Evolutionary conservation across 2,113 vertebrate genomes (phyloP).

Genomic region (Ursus arctos): DNA sequence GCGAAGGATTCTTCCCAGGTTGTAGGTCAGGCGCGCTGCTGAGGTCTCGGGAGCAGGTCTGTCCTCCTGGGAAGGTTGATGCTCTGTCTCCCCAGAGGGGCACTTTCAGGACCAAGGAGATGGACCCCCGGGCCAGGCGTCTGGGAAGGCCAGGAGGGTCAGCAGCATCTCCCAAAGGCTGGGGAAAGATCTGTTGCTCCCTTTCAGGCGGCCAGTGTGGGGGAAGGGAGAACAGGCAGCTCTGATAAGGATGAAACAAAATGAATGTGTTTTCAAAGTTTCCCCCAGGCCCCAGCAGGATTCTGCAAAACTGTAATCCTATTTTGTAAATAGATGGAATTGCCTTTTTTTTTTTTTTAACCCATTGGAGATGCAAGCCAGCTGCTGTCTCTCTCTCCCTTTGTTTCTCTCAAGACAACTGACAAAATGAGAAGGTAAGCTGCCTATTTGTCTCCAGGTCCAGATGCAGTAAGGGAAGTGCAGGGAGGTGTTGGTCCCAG

Average conservation of each 20-base stretch:
- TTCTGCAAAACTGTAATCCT: slow-evolving; percentile 73
- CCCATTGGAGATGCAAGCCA: slow-evolving; percentile 40
- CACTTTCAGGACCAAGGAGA: background rate
- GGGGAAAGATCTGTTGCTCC: background rate
- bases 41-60: background rate
- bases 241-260: slow-evolving; percentile 65
- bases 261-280: slow-evolving; percentile 67
- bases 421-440: background rate
- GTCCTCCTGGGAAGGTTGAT: background rate
- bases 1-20: background rate
- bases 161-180: background rate
- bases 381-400: background rate
- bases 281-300: slow-evolving; percentile 61
- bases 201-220: background rate
- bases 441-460: fast-evolving
- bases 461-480: background rate
- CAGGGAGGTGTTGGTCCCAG: background rate
- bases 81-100: background rate
- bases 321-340: slow-evolving; percentile 78
- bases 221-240: background rate
- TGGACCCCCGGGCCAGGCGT: background rate
- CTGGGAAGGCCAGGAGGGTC: fast-evolving
- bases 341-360: slow-evolving; percentile 30
- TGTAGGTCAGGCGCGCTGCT: slow-evolving; percentile 31
- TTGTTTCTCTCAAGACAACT: background rate